A percentile compares a stretch with the other conserved stretches of the same genome.
Conservation (phyloP, 2,797 vertebrate species). For the Phataginus tricuspis region DNA sequence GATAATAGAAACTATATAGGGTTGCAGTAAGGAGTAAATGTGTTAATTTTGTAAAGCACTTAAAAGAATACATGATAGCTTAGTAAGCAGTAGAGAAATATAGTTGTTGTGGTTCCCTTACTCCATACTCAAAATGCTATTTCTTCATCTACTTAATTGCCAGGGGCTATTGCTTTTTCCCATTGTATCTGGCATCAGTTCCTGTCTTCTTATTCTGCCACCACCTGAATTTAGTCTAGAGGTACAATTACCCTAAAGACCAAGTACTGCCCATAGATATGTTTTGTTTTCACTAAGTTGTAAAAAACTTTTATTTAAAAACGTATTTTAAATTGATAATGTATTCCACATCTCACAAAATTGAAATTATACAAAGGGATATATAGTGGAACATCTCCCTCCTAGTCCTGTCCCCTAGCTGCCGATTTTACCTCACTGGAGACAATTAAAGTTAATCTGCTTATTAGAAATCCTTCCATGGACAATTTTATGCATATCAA, state of each 20-base stretch:
- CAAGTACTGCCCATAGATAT: not conserved
- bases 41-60: constrained; percentile 34
- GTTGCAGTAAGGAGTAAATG: not conserved
- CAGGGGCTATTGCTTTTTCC: not conserved
- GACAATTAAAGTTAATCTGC: constrained; percentile 12
- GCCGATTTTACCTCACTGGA: not conserved
- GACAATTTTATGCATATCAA: constrained; percentile 8
- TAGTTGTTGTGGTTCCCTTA: not conserved
- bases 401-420: not conserved
- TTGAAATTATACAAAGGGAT: not conserved
- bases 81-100: not conserved
- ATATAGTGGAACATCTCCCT: not conserved
- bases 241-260: not conserved
- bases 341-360: not conserved
- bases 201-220: not conserved
- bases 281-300: not conserved
- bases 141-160: constrained; percentile 4
- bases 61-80: not conserved
- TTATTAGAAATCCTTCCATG: constrained; percentile 15
- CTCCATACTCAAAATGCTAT: not conserved
- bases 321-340: constrained; percentile 20
- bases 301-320: constrained; percentile 12
- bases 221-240: constrained; percentile 32
- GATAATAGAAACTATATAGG: not conserved
- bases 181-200: not conserved